These are phyloP conservation scores for Dinocampus coccinellae DNA, from an alignment of 2,888 invertebrate species.

Conservation along the genomic window DNA sequence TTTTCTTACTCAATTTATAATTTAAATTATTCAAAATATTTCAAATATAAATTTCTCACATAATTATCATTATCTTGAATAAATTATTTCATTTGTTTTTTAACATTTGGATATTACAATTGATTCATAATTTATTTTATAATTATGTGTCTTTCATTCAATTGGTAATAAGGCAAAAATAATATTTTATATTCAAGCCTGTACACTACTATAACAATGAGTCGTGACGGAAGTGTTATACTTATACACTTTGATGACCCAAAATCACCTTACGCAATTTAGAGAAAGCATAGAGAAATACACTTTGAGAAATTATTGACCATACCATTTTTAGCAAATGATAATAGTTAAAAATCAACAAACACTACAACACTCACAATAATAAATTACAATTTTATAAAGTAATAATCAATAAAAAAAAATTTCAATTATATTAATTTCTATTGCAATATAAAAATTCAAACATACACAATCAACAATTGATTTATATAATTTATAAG, in stretches of 20 bases:
- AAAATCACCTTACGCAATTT: slow-evolving; percentile 55
- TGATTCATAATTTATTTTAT: neutral
- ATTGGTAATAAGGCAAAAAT: neutral
- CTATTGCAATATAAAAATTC: neutral
- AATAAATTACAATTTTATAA: neutral
- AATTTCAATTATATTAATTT: neutral
- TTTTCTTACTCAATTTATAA: slow-evolving; percentile 7
- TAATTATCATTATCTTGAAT: no score
- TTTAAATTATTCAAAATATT: slow-evolving; percentile 6
- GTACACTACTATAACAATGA: slow-evolving; percentile 51
- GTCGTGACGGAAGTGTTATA: slow-evolving; percentile 62
- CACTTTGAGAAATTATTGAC: slow-evolving; percentile 54
- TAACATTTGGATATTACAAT: no score
- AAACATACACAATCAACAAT: neutral
- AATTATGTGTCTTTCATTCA: neutral
- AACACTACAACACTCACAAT: neutral
- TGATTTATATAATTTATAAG: neutral
- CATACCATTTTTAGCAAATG: slow-evolving; percentile 17
- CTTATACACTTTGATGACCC: slow-evolving; percentile 53
- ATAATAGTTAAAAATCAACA: neutral
- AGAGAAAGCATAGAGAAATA: slow-evolving; percentile 55
- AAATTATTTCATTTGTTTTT: no score
- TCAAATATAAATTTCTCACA: no score
- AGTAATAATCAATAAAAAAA: neutral
- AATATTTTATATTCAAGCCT: neutral